Base-by-base conservation (phyloP, 1,140 invertebrate genomes). In the Dendroctonus ponderosae region DNA sequence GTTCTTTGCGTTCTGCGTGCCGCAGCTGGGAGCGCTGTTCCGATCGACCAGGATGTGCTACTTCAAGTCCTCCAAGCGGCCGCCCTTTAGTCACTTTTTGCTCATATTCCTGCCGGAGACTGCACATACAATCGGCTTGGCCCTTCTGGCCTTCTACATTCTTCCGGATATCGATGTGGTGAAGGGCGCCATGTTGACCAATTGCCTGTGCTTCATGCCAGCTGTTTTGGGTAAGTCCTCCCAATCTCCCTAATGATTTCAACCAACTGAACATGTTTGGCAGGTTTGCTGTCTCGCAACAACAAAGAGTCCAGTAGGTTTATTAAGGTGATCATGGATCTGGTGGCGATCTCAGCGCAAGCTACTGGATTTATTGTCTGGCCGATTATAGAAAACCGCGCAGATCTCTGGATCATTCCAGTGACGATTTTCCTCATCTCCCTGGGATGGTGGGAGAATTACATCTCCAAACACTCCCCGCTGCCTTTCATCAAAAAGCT, bases 381-480 rank as follows among this genome's bases (percentile, higher is more conserved):
- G 92, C 93, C 93, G 12, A 78, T 94, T 15, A 79, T 91, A 12
- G 87, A 91, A 72, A 85, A 85, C 51, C 80, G 79, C 52, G 85
- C 85, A 0, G 83, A 85, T 59, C 75, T 91, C 26, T 96, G 92
- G 91, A 82, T 94, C 6, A 90, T 96, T 59, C 94, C 95, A 0
- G 79, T 93, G 0, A 82, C 92, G 0, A 83, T 94, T 6, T 79
- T 97, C 43, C 85, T 95, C 48, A 89, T 95, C 46, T 97, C 94
- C 4, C 86, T 93, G 39, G 91, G 92, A 37, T 98, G 94, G 92
- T 98, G 96, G 96, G 96, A 98, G 80, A 98, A 98, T 81, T 98
- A 93, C 75, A 92, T 95, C 0, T 91, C 91, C 38, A 85, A 86
- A 68, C 85, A 91, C 60, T 94, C 91, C 68, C 87, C 90, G 0